Evolutionary conservation across 2,113 vertebrate genomes (phyloP), one percentile per base, ranked within the genome.

Genomic region (Channa maculata): DNA sequence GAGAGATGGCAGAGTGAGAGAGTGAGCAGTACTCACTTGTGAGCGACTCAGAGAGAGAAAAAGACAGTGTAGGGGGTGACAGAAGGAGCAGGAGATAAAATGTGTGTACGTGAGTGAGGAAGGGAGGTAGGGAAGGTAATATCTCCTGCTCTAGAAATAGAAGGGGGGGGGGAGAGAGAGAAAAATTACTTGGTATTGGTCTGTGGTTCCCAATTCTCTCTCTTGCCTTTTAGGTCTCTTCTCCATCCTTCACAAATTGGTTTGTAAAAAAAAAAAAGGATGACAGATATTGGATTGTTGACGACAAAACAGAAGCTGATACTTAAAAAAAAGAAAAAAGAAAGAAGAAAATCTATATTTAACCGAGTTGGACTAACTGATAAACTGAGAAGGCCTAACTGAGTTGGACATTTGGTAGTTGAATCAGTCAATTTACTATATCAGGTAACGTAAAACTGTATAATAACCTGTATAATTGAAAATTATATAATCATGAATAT

Each of bases 61-160:
- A 3, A n/a, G 57, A 14, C 5, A n/a, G 57, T 8, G 37, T 12
- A 45, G 49, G 2, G 34, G 54, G 54, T 49, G 54, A 71, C 41
- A 55, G 79, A 68, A 68, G 8, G 61, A 78, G 65, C 45, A 34
- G 52, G 59, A 76, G 66, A 68, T 66, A 55, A 74, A 83, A 75
- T 78, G 68, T 50, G 80, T 81, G 71, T 77, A 49, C 11, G 65
- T 61, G 69, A 75, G 75, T 1, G 58, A 54, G 41, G 39, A 54
- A 66, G 34, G 34, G 7, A 64, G 34, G 34, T 5, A 64, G 61
- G 71, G 83, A 84, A 89, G 75, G 88, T 79, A 90, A 92, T 87
- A 88, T 88, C 89, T 91, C 64, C 76, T 69, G 64, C 90, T 91
- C 80, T 85, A 78, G 73, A 76, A 82, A 86, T 72, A 87, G 77